Base-by-base conservation (phyloP, 2,113 vertebrate genomes). In the Cephalopholis sonnerati region DNA sequence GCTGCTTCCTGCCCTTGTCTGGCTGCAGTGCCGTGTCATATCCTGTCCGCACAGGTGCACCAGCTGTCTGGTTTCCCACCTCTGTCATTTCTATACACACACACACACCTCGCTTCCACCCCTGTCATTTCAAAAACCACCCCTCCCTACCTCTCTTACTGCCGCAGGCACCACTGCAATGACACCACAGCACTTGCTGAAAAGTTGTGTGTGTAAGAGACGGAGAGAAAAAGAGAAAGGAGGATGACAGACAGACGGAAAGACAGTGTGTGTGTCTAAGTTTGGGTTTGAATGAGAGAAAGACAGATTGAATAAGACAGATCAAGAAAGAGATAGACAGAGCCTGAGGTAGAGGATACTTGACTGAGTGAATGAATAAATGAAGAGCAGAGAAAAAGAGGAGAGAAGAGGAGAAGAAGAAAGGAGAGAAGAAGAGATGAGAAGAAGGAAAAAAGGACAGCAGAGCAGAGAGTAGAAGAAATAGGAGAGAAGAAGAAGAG, bases 1-100 rank as follows among this genome's bases (percentile, higher is more conserved):
- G 87, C 80, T 81, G 87, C 82, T 86, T 90, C 84, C 83, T 92
- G 88, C 85, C 88, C 88, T 93, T 81, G 91, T 85, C 87, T 91
- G 81, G 86, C 89, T 84, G 77, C 81, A 82, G 46, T 62, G 70
- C 77, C 65, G 62, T 92, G 91, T 93, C 91, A 93, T 85, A 85
- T 93, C 91, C 87, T 93, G 92, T 93, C 91, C 81, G 39, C 88
- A 72, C 89, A 93, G 91, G 92, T 93, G 91, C 83, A 86, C 87
- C 87, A 91, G 86, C 87, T 89, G 90, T 91, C 84, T 92, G 64
- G 68, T 81, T 85, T 79, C 77, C 85, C 83, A 68, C 74, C 76
- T 74, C 77, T 87, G 81, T 87, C 86, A 87, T 84, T 90, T 81
- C 54, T 41, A 77, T 25, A 75, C 54, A 83, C 68, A 79, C 69